Conservation (phyloP, 2,113 vertebrate species). For the Carollia perspicillata region DNA sequence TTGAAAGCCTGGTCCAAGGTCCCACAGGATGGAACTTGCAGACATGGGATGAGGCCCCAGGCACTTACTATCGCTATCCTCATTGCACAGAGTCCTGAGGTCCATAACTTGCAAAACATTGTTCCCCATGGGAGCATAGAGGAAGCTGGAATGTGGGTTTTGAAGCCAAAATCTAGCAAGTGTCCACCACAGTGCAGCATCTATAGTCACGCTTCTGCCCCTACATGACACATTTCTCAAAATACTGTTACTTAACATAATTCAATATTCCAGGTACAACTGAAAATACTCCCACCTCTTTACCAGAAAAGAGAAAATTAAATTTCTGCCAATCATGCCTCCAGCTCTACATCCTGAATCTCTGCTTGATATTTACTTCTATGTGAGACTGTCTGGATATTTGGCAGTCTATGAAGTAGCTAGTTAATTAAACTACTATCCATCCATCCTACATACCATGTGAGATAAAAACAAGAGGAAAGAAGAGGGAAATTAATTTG, state of each 20-base stretch:
- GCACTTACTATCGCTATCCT: neutral
- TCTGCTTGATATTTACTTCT: neutral
- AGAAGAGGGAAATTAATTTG: neutral
- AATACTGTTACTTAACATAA: neutral
- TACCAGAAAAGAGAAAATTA: constrained; percentile 6
- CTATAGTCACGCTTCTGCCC: neutral
- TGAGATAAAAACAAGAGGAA: neutral
- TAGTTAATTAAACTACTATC: neutral
- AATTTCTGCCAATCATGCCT: neutral
- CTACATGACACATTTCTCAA: neutral
- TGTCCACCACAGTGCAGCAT: accelerated
- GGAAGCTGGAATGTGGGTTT: neutral
- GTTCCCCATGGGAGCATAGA: neutral
- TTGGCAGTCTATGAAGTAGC: neutral
- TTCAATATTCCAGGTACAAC: neutral
- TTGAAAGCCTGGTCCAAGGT: neutral
- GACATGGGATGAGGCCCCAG: neutral
- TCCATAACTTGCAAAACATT: neutral
- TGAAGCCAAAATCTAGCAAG: neutral
- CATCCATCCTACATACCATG: neutral
- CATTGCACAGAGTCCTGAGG: neutral
- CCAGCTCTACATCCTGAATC: neutral
- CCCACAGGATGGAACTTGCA: neutral
- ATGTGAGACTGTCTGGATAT: neutral
- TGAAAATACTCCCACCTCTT: neutral